These are phyloP conservation scores for Hemiscyllium ocellatum DNA, from an alignment of 2,113 vertebrate genomes.

Conservation along the genomic window DNA sequence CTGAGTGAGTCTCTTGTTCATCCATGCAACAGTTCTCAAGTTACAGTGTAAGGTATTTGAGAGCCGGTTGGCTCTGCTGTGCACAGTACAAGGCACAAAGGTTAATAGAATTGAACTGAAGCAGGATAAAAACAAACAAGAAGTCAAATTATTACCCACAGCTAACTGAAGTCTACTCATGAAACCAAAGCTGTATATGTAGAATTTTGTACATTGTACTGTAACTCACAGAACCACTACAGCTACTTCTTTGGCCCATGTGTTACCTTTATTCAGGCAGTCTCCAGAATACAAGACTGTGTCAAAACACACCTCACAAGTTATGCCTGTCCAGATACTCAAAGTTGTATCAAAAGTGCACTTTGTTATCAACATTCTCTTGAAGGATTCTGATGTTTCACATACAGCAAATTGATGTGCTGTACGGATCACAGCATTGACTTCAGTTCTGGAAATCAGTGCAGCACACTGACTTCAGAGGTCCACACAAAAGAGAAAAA, in stretches of 20 bases:
- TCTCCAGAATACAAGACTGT: conserved; percentile 51
- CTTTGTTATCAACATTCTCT: conserved; percentile 42
- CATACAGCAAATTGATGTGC: too few relatives aligned
- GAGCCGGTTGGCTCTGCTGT: neutral
- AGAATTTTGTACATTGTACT: neutral
- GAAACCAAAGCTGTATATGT: neutral
- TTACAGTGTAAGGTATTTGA: conserved; percentile 4
- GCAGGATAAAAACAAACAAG: neutral
- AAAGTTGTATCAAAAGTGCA: conserved; percentile 60
- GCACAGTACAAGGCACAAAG: conserved; percentile 14
- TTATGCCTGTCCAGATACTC: conserved; percentile 50
- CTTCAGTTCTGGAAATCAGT: too few relatives aligned
- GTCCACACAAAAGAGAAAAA: conserved; percentile 29
- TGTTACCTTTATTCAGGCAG: conserved; percentile 51
- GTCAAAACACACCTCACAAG: conserved; percentile 46
- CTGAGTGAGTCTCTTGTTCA: neutral
- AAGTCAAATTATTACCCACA: neutral
- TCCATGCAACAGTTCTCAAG: neutral
- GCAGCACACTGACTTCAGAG: too few relatives aligned
- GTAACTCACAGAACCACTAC: neutral
- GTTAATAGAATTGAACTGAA: neutral
- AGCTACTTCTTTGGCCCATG: conserved; percentile 43
- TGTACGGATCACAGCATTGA: too few relatives aligned
- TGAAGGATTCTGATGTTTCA: too few relatives aligned
- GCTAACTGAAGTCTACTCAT: neutral